Evolutionary conservation across 2,888 invertebrate genomes (phyloP).

Genomic region (Torymus tubicola): DNA sequence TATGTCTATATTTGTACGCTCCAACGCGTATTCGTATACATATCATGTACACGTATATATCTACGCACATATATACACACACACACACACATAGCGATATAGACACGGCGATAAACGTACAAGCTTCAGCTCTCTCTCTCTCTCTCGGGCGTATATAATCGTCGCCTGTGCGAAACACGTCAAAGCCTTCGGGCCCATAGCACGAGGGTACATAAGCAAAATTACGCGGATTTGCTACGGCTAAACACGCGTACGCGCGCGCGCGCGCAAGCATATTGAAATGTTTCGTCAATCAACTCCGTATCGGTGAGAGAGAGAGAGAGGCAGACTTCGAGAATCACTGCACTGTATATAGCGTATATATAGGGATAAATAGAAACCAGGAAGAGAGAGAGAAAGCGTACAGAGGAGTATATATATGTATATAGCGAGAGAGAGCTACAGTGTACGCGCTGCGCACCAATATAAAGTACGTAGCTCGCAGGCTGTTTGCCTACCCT

Average conservation of each 20-base stretch:
- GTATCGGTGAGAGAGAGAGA: not conserved
- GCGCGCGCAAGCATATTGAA: constrained; percentile 16
- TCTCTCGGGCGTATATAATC: constrained; percentile 20
- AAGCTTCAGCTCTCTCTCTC: too few species aligned
- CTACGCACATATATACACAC: not conserved
- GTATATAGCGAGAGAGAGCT: constrained; percentile 34
- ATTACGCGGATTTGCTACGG: constrained; percentile 2
- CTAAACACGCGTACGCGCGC: constrained; percentile 14
- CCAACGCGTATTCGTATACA: too few species aligned
- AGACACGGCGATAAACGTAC: not conserved
- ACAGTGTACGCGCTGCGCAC: not conserved
- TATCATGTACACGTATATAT: not conserved
- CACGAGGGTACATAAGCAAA: not conserved
- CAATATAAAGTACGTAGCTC: constrained; percentile 69
- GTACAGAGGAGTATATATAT: constrained; percentile 17
- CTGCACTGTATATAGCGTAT: not conserved
- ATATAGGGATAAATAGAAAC: constrained; percentile 40
- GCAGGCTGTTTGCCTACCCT: constrained; percentile 69
- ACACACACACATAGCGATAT: not conserved
- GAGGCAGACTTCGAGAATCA: too few species aligned
- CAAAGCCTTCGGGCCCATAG: not conserved
- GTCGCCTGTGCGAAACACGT: not conserved
- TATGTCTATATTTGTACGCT: too few species aligned
- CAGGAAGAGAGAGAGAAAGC: not conserved
- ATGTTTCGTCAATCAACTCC: not conserved